phyloP scores from a whole-genome alignment of 2,888 invertebrate genomes.

The Taenaris catops region DNA sequence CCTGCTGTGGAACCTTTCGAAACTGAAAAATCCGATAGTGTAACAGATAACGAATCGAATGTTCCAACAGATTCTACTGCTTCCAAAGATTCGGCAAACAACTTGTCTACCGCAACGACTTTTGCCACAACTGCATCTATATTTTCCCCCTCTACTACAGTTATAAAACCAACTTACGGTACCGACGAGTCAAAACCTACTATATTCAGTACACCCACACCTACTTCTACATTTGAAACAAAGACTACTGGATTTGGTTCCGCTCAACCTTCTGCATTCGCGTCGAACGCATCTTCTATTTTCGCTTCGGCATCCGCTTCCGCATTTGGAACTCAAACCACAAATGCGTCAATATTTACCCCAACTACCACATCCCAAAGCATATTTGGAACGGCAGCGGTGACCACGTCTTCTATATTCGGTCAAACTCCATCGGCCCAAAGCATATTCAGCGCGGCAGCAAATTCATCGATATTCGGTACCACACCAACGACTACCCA shows the following conservation, averaged over 20 bases:
- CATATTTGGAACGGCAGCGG: constrained; percentile 26
- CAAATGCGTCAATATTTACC: constrained; percentile 22
- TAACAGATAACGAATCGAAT: background rate
- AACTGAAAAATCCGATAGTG: background rate
- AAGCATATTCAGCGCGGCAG: constrained; percentile 30
- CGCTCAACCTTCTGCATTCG: constrained; percentile 20
- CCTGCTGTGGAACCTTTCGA: background rate
- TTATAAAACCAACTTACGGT: constrained; percentile 10
- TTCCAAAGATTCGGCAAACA: constrained; percentile 4
- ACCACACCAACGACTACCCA: constrained; percentile 27
- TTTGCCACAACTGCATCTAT: constrained; percentile 11
- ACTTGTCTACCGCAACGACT: background rate
- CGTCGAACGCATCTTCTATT: constrained; percentile 23
- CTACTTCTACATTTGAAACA: background rate
- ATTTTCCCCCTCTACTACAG: constrained; percentile 12
- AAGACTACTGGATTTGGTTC: constrained; percentile 1
- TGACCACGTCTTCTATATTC: constrained; percentile 31
- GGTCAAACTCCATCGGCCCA: constrained; percentile 28
- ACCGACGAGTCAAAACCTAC: constrained; percentile 13
- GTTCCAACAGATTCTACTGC: constrained; percentile 1
- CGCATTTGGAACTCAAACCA: constrained; percentile 18
- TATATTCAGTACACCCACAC: constrained; percentile 15
- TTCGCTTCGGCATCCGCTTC: constrained; percentile 25
- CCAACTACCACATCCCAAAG: constrained; percentile 28
- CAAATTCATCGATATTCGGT: constrained; percentile 38